These are phyloP conservation scores for Coryphaenoides rupestris DNA, from an alignment of 2,113 vertebrate species.

Conservation along the genomic window DNA sequence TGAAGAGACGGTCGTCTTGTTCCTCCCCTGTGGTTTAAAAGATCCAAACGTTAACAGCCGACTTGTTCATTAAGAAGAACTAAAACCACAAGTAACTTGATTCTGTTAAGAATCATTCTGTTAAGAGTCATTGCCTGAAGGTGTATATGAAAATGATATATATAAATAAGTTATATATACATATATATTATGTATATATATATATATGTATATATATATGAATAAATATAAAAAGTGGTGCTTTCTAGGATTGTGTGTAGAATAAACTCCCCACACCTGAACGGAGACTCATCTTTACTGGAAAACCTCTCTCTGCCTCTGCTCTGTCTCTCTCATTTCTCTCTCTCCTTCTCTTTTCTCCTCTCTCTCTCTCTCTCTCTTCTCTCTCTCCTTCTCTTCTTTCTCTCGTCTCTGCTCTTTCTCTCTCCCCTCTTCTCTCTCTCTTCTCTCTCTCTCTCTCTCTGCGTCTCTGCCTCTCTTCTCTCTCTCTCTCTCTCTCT, in stretches of 20 bases:
- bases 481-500: no score
- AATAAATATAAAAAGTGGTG: conserved; percentile 76
- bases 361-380: no score
- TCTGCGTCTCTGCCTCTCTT: no score
- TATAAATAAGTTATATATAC: conserved; percentile 48
- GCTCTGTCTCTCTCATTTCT: conserved; percentile 78
- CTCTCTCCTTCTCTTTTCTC: conserved; percentile 68
- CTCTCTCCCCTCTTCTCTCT: no score
- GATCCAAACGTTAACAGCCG: conserved; percentile 97
- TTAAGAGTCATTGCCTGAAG: conserved; percentile 98
- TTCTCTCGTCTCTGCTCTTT: no score
- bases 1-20: conserved; percentile 85
- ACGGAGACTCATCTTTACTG: conserved; percentile 94
- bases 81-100: conserved; percentile 98
- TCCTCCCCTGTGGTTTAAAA: conserved; percentile 86
- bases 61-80: conserved; percentile 93
- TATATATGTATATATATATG: conserved; percentile 61
- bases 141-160: conserved; percentile 86
- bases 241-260: conserved; percentile 98
- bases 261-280: conserved; percentile 98
- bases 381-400: no score
- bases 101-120: conserved; percentile 99
- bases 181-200: conserved; percentile 61
- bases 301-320: no score
- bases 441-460: no score